Evolutionary conservation across 2,888 invertebrate genomes (phyloP).

Genomic region (Merodon equestris): DNA sequence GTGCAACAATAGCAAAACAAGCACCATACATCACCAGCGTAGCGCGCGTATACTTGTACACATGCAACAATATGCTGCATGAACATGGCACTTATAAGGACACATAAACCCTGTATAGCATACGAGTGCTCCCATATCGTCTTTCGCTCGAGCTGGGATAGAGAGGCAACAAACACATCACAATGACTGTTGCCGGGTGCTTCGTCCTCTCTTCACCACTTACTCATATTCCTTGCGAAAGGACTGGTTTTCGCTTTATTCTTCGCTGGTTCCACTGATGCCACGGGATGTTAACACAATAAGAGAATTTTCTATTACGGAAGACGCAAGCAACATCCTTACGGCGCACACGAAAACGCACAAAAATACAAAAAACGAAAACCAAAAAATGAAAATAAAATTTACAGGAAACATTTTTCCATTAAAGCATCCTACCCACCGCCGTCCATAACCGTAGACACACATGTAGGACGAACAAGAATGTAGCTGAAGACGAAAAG

Average conservation of each 20-base stretch:
- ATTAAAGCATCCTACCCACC: conserved; percentile 31
- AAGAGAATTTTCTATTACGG: conserved; percentile 39
- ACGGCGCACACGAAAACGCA: background rate
- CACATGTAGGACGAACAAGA: background rate
- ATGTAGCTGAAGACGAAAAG: conserved; percentile 1
- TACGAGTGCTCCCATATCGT: no score
- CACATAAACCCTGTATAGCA: conserved; percentile 20
- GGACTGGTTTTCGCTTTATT: conserved; percentile 35
- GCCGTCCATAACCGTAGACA: no score
- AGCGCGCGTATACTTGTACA: conserved; percentile 9
- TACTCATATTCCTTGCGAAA: background rate
- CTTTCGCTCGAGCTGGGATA: background rate
- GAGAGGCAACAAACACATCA: conserved; percentile 14
- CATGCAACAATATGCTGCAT: conserved; percentile 53
- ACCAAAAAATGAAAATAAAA: conserved; percentile 2
- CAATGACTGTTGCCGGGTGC: conserved; percentile 52
- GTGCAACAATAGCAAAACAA: conserved; percentile 54
- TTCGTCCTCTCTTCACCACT: background rate
- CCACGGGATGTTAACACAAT: conserved; percentile 53
- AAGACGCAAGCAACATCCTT: conserved; percentile 32
- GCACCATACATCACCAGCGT: conserved; percentile 32
- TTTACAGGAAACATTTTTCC: conserved; percentile 51
- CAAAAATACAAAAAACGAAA: no score
- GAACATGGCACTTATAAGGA: conserved; percentile 46
- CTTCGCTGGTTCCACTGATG: conserved; percentile 36